Base-by-base conservation (phyloP, 2,888 invertebrate species). In the Xanthorhoe designata region DNA sequence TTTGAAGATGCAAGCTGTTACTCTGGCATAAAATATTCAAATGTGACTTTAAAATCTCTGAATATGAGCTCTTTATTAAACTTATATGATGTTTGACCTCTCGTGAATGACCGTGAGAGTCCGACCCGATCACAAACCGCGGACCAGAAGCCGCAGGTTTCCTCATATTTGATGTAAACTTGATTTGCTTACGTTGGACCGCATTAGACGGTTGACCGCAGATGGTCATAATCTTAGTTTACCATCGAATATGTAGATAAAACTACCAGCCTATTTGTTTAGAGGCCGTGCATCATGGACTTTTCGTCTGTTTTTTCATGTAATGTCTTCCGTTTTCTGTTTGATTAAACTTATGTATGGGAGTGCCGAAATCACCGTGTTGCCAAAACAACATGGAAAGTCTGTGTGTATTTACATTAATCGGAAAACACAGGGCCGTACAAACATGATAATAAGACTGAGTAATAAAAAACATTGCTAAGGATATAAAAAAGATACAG, bases 141-240 rank as follows among this genome's bases (percentile, higher is more conserved):
- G 75, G 62, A 67, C 73, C 69, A 57, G 74, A 75, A 77, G 35
- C 78, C 78, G 38, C 74, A 73, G 56, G 73, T 78, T 83, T 85
- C 82, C 84, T 82, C 79, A 77, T 81, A 69, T 73, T 78, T 70
- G 52, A 61, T 62, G 66, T 73, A 75, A 77, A 79, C 78, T 56
- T 61, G 69, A 66, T 66, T 80, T 75, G 76, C 69, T 75, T 74
- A 74, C 72, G 71, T 72, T 74, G 64, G 73, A 65, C 71, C 69
- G 62, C 75, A 76, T 79, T 77, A 75, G 69, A 64, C 59, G 49
- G 67, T 18, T 59, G 60, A 82, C 81, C 81, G 72, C 82, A 81
- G 76, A 68, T 72, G 71, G 7, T 54, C 10, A 54, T 24, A 66
- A 71, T 64, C 65, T 79, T 60, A 15, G 29, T 58, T 78, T 76